These are phyloP conservation scores for Chromis chromis DNA, from an alignment of 2,797 vertebrate genomes.

Conservation along the genomic window DNA sequence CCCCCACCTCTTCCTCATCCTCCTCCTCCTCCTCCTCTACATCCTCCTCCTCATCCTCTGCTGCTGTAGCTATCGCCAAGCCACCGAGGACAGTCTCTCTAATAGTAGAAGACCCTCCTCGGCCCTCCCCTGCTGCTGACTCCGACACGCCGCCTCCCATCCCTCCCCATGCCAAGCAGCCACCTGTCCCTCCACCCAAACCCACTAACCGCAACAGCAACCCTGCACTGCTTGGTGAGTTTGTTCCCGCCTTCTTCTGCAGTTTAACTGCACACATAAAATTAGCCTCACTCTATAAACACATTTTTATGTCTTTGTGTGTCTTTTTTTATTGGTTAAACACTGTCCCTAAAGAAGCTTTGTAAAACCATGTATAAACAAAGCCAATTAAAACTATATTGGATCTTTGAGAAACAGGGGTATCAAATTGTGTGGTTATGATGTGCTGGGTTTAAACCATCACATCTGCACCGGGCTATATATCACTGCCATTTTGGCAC, in stretches of 20 bases:
- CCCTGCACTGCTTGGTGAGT: constrained; percentile 89
- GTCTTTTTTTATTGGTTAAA: constrained; percentile 3
- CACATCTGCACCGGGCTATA: too few species aligned
- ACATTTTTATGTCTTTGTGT: constrained; percentile 17
- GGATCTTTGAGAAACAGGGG: background rate
- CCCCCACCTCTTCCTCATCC: constrained; percentile 50
- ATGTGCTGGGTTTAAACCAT: background rate
- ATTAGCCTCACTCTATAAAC: constrained; percentile 2
- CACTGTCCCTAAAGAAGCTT: background rate
- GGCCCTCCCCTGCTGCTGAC: constrained; percentile 22
- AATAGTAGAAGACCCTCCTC: constrained; percentile 53
- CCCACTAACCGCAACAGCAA: constrained; percentile 92
- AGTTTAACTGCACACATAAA: background rate
- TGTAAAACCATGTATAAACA: background rate
- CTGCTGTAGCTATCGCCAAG: constrained; percentile 73
- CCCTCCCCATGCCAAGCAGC: constrained; percentile 88
- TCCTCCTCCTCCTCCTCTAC: constrained; percentile 73
- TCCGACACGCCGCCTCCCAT: constrained; percentile 60
- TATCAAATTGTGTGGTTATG: background rate
- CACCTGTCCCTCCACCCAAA: constrained; percentile 93
- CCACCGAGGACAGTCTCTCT: constrained; percentile 83
- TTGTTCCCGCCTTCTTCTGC: constrained; percentile 7
- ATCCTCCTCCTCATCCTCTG: constrained; percentile 63
- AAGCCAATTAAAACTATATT: background rate
- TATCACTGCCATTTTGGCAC: too few species aligned